Evolutionary conservation across 1,140 invertebrate genomes (phyloP).

Genomic region (Drosophila pseudoananassae): DNA sequence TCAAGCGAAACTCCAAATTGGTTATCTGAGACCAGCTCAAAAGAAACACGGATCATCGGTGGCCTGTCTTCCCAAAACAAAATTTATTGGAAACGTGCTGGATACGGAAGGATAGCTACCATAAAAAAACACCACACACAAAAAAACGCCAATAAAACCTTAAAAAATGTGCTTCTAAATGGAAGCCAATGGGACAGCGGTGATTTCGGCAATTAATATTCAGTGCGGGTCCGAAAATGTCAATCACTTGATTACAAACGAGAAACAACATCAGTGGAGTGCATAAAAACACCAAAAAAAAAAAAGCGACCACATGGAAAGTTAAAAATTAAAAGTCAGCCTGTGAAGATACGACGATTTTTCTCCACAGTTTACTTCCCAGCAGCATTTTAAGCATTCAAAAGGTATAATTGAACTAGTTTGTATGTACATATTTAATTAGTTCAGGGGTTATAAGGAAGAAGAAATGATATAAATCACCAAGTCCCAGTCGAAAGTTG

Average conservation of each 20-base stretch:
- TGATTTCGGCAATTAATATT: constrained; percentile 51
- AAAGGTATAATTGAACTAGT: constrained; percentile 48
- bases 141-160: neutral
- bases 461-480: constrained; percentile 29
- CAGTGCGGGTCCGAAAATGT: constrained; percentile 60
- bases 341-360: constrained; percentile 46
- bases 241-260: constrained; percentile 61
- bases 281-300: constrained; percentile 20
- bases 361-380: constrained; percentile 23
- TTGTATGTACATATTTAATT: constrained; percentile 47
- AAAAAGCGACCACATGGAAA: constrained; percentile 35
- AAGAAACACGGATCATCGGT: constrained; percentile 30
- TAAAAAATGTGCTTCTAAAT: constrained; percentile 28
- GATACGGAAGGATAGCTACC: constrained; percentile 30
- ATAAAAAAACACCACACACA: neutral
- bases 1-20: constrained; percentile 53
- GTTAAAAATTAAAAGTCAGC: constrained; percentile 40
- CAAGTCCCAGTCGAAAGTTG: constrained; percentile 3
- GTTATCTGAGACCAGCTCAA: constrained; percentile 49
- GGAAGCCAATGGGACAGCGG: constrained; percentile 18
- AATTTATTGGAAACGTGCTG: constrained; percentile 36
- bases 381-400: constrained; percentile 46
- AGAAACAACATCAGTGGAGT: constrained; percentile 42
- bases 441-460: constrained; percentile 10
- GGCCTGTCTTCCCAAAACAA: constrained; percentile 6